phyloP scores from a whole-genome alignment of 2,113 vertebrate genomes.

The Colossoma macropomum region DNA sequence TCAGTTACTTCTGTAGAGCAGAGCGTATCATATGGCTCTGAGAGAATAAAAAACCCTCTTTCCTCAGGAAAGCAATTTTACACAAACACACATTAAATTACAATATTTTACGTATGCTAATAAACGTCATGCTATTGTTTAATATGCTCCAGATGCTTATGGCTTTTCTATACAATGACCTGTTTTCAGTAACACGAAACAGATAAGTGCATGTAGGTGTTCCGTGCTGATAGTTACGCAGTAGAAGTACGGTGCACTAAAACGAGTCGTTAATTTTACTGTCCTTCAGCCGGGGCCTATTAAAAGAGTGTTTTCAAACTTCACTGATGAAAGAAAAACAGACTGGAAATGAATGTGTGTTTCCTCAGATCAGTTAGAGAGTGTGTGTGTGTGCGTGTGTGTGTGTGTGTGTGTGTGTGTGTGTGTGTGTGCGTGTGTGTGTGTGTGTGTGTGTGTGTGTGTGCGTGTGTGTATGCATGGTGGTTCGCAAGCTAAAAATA shows the following conservation, averaged over 20 bases:
- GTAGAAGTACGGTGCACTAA: slow-evolving; percentile 57
- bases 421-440: too few relatives aligned
- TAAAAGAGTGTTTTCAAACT: slow-evolving; percentile 43
- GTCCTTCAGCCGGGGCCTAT: slow-evolving; percentile 54
- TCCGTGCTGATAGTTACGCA: slow-evolving; percentile 62
- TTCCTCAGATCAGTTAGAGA: slow-evolving; percentile 3
- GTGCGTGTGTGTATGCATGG: not conserved
- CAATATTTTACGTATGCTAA: slow-evolving; percentile 65
- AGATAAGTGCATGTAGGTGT: slow-evolving; percentile 56
- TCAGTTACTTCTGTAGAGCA: slow-evolving; percentile 61
- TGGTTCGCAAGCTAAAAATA: slow-evolving; percentile 26
- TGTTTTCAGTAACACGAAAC: slow-evolving; percentile 61
- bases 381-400: too few relatives aligned
- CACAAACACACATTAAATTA: slow-evolving; percentile 63
- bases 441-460: slow-evolving; percentile 3
- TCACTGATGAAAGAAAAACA: slow-evolving; percentile 62
- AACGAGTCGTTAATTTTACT: slow-evolving; percentile 62
- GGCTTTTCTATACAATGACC: slow-evolving; percentile 47
- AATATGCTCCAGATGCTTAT: slow-evolving; percentile 63
- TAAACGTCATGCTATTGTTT: slow-evolving; percentile 64
- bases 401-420: not conserved
- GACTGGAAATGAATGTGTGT: slow-evolving; percentile 22
- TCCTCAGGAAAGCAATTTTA: slow-evolving; percentile 67
- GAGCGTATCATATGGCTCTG: slow-evolving; percentile 40
- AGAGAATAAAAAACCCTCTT: slow-evolving; percentile 55